Conservation (phyloP, 2,888 invertebrate genomes). For the Drosophila putrida region DNA sequence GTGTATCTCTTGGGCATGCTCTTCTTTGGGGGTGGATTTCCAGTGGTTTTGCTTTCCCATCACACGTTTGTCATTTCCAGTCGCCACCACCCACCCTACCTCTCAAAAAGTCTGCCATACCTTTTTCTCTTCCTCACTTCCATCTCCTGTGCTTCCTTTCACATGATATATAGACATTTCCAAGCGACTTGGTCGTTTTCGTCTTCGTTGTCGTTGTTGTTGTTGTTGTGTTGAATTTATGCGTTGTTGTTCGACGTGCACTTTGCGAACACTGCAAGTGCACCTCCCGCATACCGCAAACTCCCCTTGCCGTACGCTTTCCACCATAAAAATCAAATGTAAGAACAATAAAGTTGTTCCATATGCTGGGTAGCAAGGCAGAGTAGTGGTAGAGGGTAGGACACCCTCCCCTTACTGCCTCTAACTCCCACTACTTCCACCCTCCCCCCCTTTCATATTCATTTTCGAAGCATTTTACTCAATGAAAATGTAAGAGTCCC, state of each 20-base stretch:
- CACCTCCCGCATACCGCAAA: slow-evolving; percentile 5
- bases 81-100: slow-evolving; percentile 22
- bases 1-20: slow-evolving; percentile 55
- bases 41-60: slow-evolving; percentile 17
- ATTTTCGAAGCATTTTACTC: slow-evolving; percentile 72
- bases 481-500: slow-evolving; percentile 66
- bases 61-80: slow-evolving; percentile 52
- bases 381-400: slow-evolving; percentile 20
- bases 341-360: slow-evolving; percentile 77
- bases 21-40: slow-evolving; percentile 49
- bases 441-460: slow-evolving; percentile 16
- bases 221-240: slow-evolving; percentile 52
- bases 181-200: slow-evolving; percentile 54
- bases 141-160: slow-evolving; percentile 5
- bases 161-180: slow-evolving; percentile 77
- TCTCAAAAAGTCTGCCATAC: neutral
- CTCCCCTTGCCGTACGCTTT: neutral
- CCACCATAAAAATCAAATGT: slow-evolving; percentile 66
- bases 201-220: slow-evolving; percentile 7
- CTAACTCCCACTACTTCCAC: no score
- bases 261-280: slow-evolving; percentile 69
- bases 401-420: neutral
- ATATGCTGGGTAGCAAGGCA: slow-evolving; percentile 56
- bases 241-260: slow-evolving; percentile 67
- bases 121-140: neutral